Evolutionary conservation across 2,113 vertebrate genomes (phyloP), one percentile per base, ranked within the genome.

Genomic region (Phalacrocorax aristotelis): DNA sequence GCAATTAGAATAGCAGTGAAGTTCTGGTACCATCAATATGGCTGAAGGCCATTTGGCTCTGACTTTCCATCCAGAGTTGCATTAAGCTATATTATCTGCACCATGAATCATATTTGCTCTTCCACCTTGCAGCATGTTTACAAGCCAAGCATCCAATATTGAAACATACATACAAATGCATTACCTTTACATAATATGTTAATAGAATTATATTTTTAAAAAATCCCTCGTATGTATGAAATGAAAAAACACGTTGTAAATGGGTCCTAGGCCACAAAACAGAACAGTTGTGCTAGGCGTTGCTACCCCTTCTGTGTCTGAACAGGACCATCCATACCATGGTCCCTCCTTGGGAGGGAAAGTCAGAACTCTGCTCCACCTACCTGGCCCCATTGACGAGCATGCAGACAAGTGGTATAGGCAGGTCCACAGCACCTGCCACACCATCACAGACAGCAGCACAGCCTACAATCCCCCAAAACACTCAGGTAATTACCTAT

Each of bases 341-440:
- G 22, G 15, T 46, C 6, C 20, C 5, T 71, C 5, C 7, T 1
- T 10, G 2, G 15, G 13, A 70, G 4, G 7, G 27, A n/a, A 4
- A 36, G 25, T 18, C 40, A 66, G 30, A 36, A 15, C 1, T 2
- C 51, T 61, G 8, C 19, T 75, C 10, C 15, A 5, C 17, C 19
- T 14, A 1, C 16, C 27, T 36, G 36, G 10, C 5, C 17, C 26
- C 13, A 3, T 6, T 15, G 34, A 13, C 21, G 5, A 4, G 20
- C 7, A 1, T 3, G 14, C 11, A 81, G 58, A 9, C 7, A 27
- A 26, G 25, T 16, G 32, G 29, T 36, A 64, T 13, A 40, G 30
- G 3, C 15, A 9, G 30, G 10, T 48, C 22, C 14, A 3, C 1
- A 0, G 17, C 21, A 21, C 8, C 5, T 60, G 4, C 19, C 7